Base-by-base conservation (phyloP, 2,113 vertebrate species). In the Chaetodon trifascialis region DNA sequence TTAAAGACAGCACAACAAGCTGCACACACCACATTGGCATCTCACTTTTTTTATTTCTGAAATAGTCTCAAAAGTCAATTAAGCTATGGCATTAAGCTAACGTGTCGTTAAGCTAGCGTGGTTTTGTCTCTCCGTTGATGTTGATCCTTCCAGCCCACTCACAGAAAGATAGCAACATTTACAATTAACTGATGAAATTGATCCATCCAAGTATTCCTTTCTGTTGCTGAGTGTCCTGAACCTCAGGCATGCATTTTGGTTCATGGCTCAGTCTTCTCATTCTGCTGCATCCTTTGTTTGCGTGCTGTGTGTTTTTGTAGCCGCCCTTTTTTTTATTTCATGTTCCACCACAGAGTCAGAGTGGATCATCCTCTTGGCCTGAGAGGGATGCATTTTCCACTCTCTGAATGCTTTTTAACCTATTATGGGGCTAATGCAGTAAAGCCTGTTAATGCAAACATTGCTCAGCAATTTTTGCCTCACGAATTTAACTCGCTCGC, bases 381-480 rank as follows among this genome's bases (percentile, higher is more conserved):
- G 4, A 66, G 52, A 62, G 25, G 51, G 72, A 81, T 56, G 25
- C 72, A 75, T 74, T 80, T 78, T 65, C 66, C 46, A 49, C 36
- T 36, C 56, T 65, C 69, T 25, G 12, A 47, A 36, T 80, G 65
- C 51, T 55, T 74, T 69, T 79, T 23, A 82, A 86, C 78, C 54
- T 73, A 23, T 80, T 79, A 10, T 10, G 42, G 36, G 42, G 54
- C 55, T 82, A 76, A 87, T 79, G 62, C 77, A 64, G 72, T 64
- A 68, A 68, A 84, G 77, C 69, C 77, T 49, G 68, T 71, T 80
- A 69, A 86, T 73, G 83, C 85, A 89, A 86, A 85, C 81, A 64
- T 68, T 76, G 51, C 75, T 89, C 76, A 49, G 82, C 71, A 65
- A 56, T 78, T 86, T 38, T 58, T 36, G 16, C 70, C 55, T 77